Evolutionary conservation across 2,888 invertebrate species (phyloP), one percentile per base, ranked within the genome.

Genomic region (Lasioglossum zephyrum): DNA sequence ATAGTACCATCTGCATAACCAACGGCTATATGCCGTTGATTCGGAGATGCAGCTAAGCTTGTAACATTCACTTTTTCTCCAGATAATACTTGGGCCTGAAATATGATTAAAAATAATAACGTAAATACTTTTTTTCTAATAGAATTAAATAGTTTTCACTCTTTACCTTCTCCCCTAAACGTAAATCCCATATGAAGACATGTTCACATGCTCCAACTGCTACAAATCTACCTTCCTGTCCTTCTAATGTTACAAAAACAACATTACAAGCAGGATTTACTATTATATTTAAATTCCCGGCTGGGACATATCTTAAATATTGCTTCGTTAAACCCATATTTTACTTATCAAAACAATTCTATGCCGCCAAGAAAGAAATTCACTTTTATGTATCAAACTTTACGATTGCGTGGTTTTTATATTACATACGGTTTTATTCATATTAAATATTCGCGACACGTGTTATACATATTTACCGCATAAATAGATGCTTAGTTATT

Each of bases 121-220:
- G 74, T 39, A 78, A 76, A 44, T 31, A 63, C 31, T 49, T 53
- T 47, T 47, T 53, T 47, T 73, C 4, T 73, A 73, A 36, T 13
- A 44, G 13, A 72, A 13, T 13, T 36, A 44, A 53, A 66, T 66
- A 18, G 39, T 63, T 73, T 39, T 72, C 49, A 93, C 9, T 93
- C 9, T 49, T 41, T 95, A 98, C 97, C 96, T 97, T 98, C 95
- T 98, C 97, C 66, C 97, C 97, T 11, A 98, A 97, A 93, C 98
- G 96, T 94, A 99, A 96, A 96, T 99, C 99, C 99, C 99, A 99
- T 93, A 99, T 96, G 92, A 98, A 97, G 85, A 99, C 97, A 96
- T 98, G 97, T 96, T 99, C 99, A 93, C 98, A 98, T 13, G 98
- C 98, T 77, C 98, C 98, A n/a, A 97, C 97, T 70, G 98, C 99